A percentile compares a stretch with the other conserved stretches of the same genome.
Conservation (phyloP, 2,888 invertebrate genomes). For the Anthrax anthrax region DNA sequence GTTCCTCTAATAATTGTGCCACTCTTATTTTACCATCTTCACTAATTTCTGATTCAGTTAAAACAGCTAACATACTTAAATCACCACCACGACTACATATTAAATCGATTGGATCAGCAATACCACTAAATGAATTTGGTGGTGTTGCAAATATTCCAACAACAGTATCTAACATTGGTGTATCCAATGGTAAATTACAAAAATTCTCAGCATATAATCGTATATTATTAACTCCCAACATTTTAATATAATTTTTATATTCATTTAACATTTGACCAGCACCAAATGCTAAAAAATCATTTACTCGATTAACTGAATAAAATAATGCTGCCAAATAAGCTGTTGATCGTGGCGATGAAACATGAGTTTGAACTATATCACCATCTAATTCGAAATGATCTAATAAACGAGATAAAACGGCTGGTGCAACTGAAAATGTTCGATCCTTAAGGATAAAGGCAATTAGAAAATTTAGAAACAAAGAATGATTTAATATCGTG, state of each 20-base stretch:
- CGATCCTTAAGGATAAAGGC: constrained; percentile 43
- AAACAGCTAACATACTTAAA: constrained; percentile 55
- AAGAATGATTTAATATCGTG: not conserved
- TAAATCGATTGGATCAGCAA: constrained; percentile 64
- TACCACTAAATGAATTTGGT: constrained; percentile 67
- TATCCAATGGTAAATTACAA: constrained; percentile 37
- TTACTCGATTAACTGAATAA: constrained; percentile 42
- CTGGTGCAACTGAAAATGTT: constrained; percentile 67
- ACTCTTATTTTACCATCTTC: constrained; percentile 46
- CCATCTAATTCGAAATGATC: constrained; percentile 47
- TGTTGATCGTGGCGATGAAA: constrained; percentile 62
- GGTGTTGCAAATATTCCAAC: constrained; percentile 59
- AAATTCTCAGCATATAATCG: constrained; percentile 37
- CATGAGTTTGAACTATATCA: constrained; percentile 63
- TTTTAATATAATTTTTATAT: constrained; percentile 52
- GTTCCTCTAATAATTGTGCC: constrained; percentile 55
- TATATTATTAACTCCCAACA: constrained; percentile 50
- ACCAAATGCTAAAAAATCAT: constrained; percentile 46
- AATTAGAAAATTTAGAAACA: too few species aligned
- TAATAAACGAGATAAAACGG: constrained; percentile 55
- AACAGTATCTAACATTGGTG: constrained; percentile 42
- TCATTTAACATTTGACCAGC: constrained; percentile 40
- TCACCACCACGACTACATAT: constrained; percentile 70
- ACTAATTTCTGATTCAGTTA: constrained; percentile 54
- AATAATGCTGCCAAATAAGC: constrained; percentile 60